Base-by-base conservation (phyloP, 1,140 invertebrate genomes). In the Lerema accius region DNA sequence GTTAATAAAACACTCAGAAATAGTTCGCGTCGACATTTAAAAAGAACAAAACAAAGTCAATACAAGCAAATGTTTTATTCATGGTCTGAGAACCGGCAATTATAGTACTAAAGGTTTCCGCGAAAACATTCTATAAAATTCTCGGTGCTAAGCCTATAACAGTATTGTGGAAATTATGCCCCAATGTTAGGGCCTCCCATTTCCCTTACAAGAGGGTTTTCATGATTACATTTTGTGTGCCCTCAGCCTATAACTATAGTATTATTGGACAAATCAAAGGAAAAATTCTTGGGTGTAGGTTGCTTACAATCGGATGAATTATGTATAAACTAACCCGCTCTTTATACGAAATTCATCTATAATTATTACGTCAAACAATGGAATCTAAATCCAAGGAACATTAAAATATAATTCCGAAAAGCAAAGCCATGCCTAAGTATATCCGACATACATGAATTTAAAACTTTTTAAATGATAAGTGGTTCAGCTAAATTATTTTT, bases 191-290 rank as follows among this genome's bases (percentile, higher is more conserved):
- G 19, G 16, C 37, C 37, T 42, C 40, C 35, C 51, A 37, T 55
- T 55, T 55, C 23, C 37, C 51, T 55, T 39, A 53, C 37, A 40
- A 17, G 17, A 40, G 50, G 50, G 50, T 10, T 53, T 53, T 53
- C 39, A 39, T 53, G 50, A 28, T 39, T 51, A 19, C 32, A 51
- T 51, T 51, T 51, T 10, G 35, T 51, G 49, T 19, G 17, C 32
- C 17, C n/a, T 39, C 23, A 16, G 9, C 16, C 49, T 10, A 35
- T 51, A 39, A 51, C 35, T 14, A 15, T 35, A 16, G 35, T 51
- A 16, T 39, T 51, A 51, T n/a, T n/a, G n/a, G 35, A 37, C 9
- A 16, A 37, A 16, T 39, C 35, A 51, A 37, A 37, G 48, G 32
- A 50, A 50, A 10, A 39, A 35, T 7, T 39, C 15, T 39, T 39